Evolutionary conservation across 2,797 vertebrate species (phyloP).

Genomic region (Pagetopsis macropterus): DNA sequence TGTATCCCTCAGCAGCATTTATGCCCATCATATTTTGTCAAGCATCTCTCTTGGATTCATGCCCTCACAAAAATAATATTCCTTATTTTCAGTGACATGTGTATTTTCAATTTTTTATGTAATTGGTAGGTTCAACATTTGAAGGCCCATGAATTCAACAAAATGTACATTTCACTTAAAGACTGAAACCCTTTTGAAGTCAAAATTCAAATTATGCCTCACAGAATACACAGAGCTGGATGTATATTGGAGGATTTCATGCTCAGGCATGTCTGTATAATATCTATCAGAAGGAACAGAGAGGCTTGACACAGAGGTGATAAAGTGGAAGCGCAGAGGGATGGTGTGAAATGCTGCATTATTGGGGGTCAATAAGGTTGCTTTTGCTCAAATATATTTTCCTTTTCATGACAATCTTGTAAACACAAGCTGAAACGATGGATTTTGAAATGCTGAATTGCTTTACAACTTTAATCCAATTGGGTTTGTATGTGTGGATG

Average conservation of each 20-base stretch:
- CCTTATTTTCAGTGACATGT: neutral
- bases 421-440: neutral
- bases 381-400: neutral
- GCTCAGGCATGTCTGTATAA: constrained; percentile 38
- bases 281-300: constrained; percentile 14
- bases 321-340: constrained; percentile 1
- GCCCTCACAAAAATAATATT: neutral
- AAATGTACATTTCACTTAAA: constrained; percentile 15
- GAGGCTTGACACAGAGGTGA: constrained; percentile 31
- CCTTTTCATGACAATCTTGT: neutral
- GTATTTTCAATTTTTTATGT: constrained; percentile 27
- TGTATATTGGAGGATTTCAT: constrained; percentile 54
- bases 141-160: constrained; percentile 12
- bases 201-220: constrained; percentile 35
- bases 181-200: constrained; percentile 26
- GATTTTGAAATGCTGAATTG: constrained; percentile 8
- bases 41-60: constrained; percentile 33
- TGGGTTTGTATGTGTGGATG: neutral
- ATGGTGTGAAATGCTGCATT: neutral
- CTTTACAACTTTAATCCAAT: constrained; percentile 9
- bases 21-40: constrained; percentile 20
- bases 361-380: neutral
- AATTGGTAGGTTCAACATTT: constrained; percentile 30
- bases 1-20: constrained; percentile 49
- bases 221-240: constrained; percentile 7